phyloP scores from a whole-genome alignment of 2,888 invertebrate species.

The Noctua fimbriata region DNA sequence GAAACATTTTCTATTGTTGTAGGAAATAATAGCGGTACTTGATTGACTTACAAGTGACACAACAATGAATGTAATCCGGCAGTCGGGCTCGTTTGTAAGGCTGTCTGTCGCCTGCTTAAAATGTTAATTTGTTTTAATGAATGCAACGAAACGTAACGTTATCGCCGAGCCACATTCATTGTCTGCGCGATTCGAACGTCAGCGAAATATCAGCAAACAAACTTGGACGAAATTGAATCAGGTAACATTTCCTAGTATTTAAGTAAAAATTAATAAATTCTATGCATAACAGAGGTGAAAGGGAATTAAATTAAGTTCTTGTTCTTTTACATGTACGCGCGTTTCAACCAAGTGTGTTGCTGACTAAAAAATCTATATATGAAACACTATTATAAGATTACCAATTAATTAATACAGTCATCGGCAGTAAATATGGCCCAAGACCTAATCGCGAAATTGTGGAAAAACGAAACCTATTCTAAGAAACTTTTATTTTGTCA shows the following conservation, averaged over 20 bases:
- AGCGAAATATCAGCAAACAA: constrained; percentile 41
- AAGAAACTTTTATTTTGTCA: background rate
- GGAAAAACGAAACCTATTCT: background rate
- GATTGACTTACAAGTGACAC: constrained; percentile 49
- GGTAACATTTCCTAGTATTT: background rate
- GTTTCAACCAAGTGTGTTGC: constrained; percentile 30
- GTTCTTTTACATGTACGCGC: background rate
- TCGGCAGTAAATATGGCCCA: background rate
- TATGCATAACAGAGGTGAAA: background rate
- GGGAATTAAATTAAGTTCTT: background rate
- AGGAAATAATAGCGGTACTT: constrained; percentile 48
- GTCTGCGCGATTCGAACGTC: constrained; percentile 43
- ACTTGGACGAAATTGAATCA: constrained; percentile 31
- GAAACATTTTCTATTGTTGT: constrained; percentile 73
- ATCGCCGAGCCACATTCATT: constrained; percentile 58
- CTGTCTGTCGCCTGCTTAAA: constrained; percentile 46
- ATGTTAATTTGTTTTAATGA: constrained; percentile 53
- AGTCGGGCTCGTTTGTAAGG: constrained; percentile 46
- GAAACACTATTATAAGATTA: background rate
- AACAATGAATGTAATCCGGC: constrained; percentile 65
- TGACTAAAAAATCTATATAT: constrained; percentile 1
- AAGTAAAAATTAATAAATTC: background rate
- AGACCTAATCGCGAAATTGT: background rate
- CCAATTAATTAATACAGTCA: background rate
- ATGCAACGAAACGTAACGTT: constrained; percentile 51